phyloP scores from a whole-genome alignment of 2,888 invertebrate genomes.

The Drosophila paramelanica region DNA sequence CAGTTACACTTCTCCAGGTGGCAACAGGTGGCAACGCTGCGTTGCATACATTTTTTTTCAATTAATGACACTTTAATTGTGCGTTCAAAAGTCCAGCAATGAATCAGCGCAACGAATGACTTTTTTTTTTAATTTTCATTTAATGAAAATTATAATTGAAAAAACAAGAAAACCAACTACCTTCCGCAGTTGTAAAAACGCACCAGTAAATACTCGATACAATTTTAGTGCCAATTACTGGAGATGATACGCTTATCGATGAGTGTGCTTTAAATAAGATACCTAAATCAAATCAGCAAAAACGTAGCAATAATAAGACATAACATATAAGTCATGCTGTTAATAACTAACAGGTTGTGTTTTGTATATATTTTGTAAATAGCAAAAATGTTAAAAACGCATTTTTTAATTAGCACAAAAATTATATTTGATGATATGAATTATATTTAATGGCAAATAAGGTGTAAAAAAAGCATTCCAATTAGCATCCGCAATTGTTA shows the following conservation, averaged over 20 bases:
- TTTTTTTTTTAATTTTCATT: background rate
- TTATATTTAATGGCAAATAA: background rate
- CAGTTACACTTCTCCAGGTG: conserved; percentile 8
- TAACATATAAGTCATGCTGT: background rate
- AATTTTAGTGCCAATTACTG: background rate
- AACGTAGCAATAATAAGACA: background rate
- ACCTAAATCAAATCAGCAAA: background rate
- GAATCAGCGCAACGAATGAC: background rate
- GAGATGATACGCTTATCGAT: background rate
- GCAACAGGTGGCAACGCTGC: conserved; percentile 31
- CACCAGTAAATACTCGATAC: background rate
- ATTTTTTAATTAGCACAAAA: background rate
- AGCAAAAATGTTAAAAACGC: background rate
- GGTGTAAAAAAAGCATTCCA: background rate
- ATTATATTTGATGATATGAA: background rate
- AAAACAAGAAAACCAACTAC: background rate
- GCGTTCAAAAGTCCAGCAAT: background rate
- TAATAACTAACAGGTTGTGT: conserved; percentile 5
- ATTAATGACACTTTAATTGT: background rate
- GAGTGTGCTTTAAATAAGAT: background rate
- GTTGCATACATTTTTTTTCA: background rate
- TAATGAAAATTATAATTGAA: background rate
- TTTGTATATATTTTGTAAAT: background rate
- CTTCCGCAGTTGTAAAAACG: background rate
- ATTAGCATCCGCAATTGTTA: background rate